These are phyloP conservation scores for Drosophila sordidapex DNA, from an alignment of 2,888 invertebrate genomes.

Conservation along the genomic window DNA sequence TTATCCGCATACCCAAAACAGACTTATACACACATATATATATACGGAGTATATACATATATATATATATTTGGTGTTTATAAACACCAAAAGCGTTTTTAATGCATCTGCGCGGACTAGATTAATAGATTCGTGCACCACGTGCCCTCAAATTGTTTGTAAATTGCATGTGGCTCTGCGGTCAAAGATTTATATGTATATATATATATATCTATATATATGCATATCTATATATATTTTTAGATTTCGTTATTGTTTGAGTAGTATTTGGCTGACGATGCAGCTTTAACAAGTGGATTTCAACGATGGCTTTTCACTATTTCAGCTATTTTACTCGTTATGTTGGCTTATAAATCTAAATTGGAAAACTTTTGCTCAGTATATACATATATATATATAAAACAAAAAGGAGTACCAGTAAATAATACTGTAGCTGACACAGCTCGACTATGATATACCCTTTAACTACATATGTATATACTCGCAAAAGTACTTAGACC, in stretches of 20 bases:
- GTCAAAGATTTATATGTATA: neutral
- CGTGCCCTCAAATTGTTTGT: constrained; percentile 36
- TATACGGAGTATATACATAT: neutral
- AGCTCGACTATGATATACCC: neutral
- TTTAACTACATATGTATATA: neutral
- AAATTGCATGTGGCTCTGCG: constrained; percentile 41
- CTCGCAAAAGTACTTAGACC: too few relatives aligned
- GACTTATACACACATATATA: neutral
- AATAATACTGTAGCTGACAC: neutral
- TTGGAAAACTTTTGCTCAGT: constrained; percentile 68
- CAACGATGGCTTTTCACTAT: constrained; percentile 14
- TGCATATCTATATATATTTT: neutral
- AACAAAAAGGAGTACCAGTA: neutral
- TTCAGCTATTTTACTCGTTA: constrained; percentile 30
- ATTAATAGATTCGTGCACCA: constrained; percentile 41
- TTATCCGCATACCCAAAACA: constrained; percentile 24
- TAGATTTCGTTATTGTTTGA: constrained; percentile 7
- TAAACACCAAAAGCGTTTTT: constrained; percentile 24
- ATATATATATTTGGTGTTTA: constrained; percentile 14
- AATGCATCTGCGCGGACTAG: constrained; percentile 24
- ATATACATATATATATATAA: constrained; percentile 7
- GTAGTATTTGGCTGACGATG: constrained; percentile 9
- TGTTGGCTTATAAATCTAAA: constrained; percentile 63
- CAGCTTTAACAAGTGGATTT: constrained; percentile 15
- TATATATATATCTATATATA: neutral